These are phyloP conservation scores for Otus sunia DNA, from an alignment of 2,113 vertebrate species.

Conservation along the genomic window DNA sequence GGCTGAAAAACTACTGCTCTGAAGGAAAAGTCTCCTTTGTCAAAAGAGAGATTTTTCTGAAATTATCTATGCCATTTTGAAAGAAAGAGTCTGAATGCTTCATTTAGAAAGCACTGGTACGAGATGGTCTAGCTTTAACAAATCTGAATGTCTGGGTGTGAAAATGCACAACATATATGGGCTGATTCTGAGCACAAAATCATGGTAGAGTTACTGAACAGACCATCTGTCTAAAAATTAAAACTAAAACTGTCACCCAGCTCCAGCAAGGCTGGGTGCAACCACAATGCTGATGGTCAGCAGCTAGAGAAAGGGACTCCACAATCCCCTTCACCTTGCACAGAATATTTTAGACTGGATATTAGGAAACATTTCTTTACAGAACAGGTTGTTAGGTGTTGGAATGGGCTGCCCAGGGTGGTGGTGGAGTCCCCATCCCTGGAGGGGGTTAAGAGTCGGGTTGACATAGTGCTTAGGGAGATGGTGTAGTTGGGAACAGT, in stretches of 20 bases:
- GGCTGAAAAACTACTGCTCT: not conserved
- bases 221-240: not conserved
- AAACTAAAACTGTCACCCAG: not conserved
- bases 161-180: not conserved
- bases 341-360: no score
- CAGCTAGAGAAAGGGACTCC: not conserved
- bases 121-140: not conserved
- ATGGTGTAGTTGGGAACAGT: no score
- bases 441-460: no score
- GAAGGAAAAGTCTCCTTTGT: not conserved
- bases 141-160: not conserved
- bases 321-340: not conserved
- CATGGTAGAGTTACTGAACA: not conserved
- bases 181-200: not conserved
- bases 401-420: no score
- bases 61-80: not conserved
- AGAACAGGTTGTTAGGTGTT: no score
- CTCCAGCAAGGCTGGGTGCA: not conserved
- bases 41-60: not conserved
- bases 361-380: no score
- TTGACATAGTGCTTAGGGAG: no score
- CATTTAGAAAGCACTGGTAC: not conserved
- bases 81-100: not conserved
- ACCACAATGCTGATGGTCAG: not conserved
- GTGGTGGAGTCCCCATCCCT: no score